phyloP scores from a whole-genome alignment of 2,888 invertebrate genomes.

The Apoda limacodes region DNA sequence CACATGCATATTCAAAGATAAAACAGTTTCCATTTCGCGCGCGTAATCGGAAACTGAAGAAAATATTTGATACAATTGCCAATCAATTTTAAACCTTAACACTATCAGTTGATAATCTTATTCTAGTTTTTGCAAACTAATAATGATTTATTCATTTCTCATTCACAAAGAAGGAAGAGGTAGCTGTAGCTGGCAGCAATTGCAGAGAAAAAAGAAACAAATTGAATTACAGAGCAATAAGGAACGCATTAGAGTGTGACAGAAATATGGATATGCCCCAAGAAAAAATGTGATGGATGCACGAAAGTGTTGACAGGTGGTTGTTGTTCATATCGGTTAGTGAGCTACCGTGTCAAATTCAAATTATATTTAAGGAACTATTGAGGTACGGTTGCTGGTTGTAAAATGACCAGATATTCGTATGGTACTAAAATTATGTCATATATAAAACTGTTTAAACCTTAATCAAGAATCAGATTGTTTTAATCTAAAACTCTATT shows the following conservation, averaged over 20 bases:
- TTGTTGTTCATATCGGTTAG: no score
- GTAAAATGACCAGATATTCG: no score
- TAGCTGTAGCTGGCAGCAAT: slow-evolving; percentile 34
- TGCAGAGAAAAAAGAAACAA: no score
- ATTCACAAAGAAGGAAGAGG: slow-evolving; percentile 47
- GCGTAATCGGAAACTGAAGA: slow-evolving; percentile 58
- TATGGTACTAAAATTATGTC: no score
- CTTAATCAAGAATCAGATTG: no score
- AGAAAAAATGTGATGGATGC: slow-evolving; percentile 46
- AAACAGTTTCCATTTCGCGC: slow-evolving; percentile 56
- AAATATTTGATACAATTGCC: slow-evolving; percentile 25
- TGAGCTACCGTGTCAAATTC: no score
- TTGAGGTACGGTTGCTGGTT: no score
- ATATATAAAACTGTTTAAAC: no score
- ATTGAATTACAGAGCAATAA: no score
- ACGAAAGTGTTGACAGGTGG: slow-evolving; percentile 34
- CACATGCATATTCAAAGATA: slow-evolving; percentile 64
- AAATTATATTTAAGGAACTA: no score
- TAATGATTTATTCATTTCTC: slow-evolving; percentile 51
- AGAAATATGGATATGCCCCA: slow-evolving; percentile 29
- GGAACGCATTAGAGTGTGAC: slow-evolving; percentile 49
- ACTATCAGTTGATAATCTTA: slow-evolving; percentile 19
- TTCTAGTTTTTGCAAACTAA: slow-evolving; percentile 23
- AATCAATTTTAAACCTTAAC: slow-evolving; percentile 38
- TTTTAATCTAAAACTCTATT: no score